Conservation (phyloP, 2,888 invertebrate species). For the Fragum sueziense region DNA sequence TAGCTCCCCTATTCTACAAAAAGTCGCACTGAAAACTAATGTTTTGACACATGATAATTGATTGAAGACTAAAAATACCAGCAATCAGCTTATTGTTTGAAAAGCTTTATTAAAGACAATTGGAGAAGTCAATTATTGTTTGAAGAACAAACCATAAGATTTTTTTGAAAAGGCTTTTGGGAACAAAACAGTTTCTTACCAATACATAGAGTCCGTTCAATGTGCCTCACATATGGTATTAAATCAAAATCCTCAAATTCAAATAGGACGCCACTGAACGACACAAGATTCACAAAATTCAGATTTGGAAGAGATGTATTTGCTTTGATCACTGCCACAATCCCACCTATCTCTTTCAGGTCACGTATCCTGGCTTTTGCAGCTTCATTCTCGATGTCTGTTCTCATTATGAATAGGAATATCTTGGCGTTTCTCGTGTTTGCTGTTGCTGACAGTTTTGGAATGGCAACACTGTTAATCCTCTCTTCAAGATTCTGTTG, state of each 20-base stretch:
- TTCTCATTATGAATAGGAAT: conserved; percentile 23
- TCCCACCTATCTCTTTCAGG: conserved; percentile 3
- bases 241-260: conserved; percentile 7
- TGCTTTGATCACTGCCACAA: conserved; percentile 31
- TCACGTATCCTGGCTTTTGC: neutral
- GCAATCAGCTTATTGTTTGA: too few relatives aligned
- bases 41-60: too few relatives aligned
- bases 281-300: conserved; percentile 22
- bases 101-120: too few relatives aligned
- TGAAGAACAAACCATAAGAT: too few relatives aligned
- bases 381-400: neutral
- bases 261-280: conserved; percentile 15
- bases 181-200: conserved; percentile 22
- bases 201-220: conserved; percentile 36
- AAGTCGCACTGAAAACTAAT: too few relatives aligned
- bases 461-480: neutral
- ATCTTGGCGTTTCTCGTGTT: conserved; percentile 26
- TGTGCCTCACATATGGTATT: conserved; percentile 11
- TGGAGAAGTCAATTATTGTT: too few relatives aligned
- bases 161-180: too few relatives aligned
- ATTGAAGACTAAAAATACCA: too few relatives aligned
- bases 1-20: too few relatives aligned
- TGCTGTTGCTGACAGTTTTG: neutral
- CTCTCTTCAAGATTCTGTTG: neutral
- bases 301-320: neutral